Evolutionary conservation across 2,113 vertebrate species (phyloP).

Genomic region (Choloepus hoffmanni): DNA sequence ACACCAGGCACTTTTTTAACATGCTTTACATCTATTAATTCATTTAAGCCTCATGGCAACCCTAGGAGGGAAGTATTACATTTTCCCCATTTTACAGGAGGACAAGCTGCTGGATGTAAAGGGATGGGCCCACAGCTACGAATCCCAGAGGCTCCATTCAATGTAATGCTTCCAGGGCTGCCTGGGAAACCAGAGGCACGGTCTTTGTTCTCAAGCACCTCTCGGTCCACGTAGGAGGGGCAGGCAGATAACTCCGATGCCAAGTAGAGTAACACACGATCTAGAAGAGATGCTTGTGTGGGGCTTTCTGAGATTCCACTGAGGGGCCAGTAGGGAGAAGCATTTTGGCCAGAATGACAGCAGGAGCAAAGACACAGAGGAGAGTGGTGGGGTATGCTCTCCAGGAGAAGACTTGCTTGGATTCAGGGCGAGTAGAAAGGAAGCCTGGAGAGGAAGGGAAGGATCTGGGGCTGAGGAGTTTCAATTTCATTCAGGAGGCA

Average conservation of each 20-base stretch:
- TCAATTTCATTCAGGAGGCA: not conserved
- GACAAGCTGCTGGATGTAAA: not conserved
- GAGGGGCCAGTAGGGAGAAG: not conserved
- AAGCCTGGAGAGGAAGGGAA: not conserved
- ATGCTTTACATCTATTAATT: too few species aligned
- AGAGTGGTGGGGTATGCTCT: accelerated
- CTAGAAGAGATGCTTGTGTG: too few species aligned
- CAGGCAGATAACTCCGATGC: not conserved
- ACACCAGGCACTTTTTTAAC: too few species aligned
- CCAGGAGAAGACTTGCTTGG: not conserved
- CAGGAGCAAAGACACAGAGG: not conserved
- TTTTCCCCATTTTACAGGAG: too few species aligned
- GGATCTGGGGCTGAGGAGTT: too few species aligned
- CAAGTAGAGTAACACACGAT: not conserved
- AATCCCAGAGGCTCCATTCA: not conserved
- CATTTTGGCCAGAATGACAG: not conserved
- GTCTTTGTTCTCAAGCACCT: not conserved
- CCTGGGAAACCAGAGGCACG: not conserved
- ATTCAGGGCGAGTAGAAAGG: not conserved
- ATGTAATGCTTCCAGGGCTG: too few species aligned
- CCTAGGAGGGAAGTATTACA: too few species aligned
- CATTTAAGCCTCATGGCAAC: too few species aligned
- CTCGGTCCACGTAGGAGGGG: not conserved
- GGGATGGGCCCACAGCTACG: not conserved
- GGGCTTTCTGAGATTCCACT: not conserved